Base-by-base conservation (phyloP, 2,113 vertebrate species). In the Pachycephala philippinensis region DNA sequence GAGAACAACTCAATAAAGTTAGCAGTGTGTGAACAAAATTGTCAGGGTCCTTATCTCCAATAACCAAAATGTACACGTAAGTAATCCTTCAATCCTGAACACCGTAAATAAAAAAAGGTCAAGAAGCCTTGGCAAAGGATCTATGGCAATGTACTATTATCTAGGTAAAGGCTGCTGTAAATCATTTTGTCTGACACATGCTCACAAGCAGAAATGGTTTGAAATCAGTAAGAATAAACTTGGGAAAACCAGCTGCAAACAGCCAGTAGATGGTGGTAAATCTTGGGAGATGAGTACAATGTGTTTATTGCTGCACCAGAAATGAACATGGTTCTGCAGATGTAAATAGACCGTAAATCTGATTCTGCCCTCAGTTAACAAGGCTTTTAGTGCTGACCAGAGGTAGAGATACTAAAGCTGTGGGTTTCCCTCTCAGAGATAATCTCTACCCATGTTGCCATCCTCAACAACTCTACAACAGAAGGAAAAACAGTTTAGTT, bases 1-100 rank as follows among this genome's bases (percentile, higher is more conserved):
- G 83, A 47, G 68, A 79, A 94, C 72, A 87, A 84, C 75, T 93
- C 88, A 90, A 84, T 93, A 88, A 85, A 95, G 85, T 78, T 53
- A 94, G 76, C 53, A 81, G 85, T 15, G 76, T 81, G 68, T 90
- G 92, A 96, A 87, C 8, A 2, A 88, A 91, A 90, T 64, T 93
- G 65, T 75, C 64, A 84, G 40, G n/a, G 31, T 33, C 11, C 68
- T 97, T 93, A 84, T 95, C 90, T 84, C 47, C 71, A 84, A 88
- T 87, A 82, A 92, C 56, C 79, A 90, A 89, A 96, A 64, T 19
- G 61, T 64, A 30, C 72, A 54, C 6, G 1, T 45, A 86, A 81
- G 88, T 79, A 90, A 95, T 95, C 69, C 56, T 94, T 96, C 80
- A 88, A 18, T 37, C 15, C n/a, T 26, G 27, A 53, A 64, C 64